These are phyloP conservation scores for Malurus cyaneus DNA, from an alignment of 2,113 vertebrate species.

Conservation along the genomic window DNA sequence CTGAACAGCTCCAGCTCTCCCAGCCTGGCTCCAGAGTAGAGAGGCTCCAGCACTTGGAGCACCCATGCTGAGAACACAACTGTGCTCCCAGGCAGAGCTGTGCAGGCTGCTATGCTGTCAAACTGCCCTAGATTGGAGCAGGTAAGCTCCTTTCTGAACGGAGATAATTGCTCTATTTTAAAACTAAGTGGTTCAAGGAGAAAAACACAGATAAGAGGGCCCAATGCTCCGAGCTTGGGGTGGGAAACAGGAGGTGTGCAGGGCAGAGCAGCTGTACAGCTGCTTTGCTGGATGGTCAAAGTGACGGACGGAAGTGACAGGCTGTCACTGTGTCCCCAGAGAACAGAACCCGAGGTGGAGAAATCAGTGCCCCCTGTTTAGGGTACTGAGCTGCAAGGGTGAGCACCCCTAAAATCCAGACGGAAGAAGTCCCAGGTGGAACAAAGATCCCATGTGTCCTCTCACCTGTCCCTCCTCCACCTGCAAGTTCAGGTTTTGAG, in stretches of 20 bases:
- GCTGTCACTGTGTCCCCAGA: background rate
- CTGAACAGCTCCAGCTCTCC: background rate
- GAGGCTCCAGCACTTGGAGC: background rate
- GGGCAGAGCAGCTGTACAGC: background rate
- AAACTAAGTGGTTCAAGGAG: constrained; percentile 65
- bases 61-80: background rate
- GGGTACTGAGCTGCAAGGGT: accelerated
- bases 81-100: background rate
- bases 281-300: background rate
- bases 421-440: background rate
- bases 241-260: background rate
- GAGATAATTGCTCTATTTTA: constrained; percentile 45
- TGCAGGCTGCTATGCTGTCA: background rate
- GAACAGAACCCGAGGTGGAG: background rate
- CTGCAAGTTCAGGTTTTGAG: background rate
- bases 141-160: background rate
- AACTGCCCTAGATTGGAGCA: constrained; percentile 14
- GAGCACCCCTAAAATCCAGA: background rate
- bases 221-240: background rate
- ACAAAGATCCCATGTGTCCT: background rate
- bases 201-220: background rate
- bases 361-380: accelerated
- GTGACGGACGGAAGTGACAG: background rate
- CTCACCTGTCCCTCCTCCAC: background rate
- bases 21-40: background rate